Conservation (phyloP, 2,888 invertebrate species). For the Timandra comae region DNA sequence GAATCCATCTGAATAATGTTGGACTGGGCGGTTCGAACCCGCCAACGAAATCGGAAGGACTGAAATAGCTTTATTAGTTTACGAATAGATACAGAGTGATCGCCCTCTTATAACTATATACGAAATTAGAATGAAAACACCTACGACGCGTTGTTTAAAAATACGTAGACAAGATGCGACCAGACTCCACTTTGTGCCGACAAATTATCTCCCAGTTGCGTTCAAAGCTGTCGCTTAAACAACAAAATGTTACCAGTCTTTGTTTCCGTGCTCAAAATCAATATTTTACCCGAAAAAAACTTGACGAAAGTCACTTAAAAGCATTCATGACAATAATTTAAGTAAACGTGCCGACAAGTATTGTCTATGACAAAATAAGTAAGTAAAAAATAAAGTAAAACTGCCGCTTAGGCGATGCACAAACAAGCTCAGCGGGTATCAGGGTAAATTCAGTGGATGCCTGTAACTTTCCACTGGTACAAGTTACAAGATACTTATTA, state of each 20-base stretch:
- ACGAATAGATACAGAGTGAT: constrained; percentile 62
- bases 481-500: too few species aligned
- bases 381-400: constrained; percentile 28
- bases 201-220: constrained; percentile 6
- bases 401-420: constrained; percentile 36
- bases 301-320: too few species aligned
- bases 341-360: constrained; percentile 15
- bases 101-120: constrained; percentile 64
- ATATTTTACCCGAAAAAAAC: too few species aligned
- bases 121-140: constrained; percentile 48
- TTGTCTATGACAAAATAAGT: constrained; percentile 22
- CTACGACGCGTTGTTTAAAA: constrained; percentile 26
- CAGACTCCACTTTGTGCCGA: constrained; percentile 13
- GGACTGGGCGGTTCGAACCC: constrained; percentile 3
- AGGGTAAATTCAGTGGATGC: constrained; percentile 35
- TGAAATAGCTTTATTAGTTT: constrained; percentile 64
- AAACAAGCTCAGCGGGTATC: constrained; percentile 50
- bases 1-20: constrained; percentile 10
- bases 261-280: too few species aligned
- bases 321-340: too few species aligned
- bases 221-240: too few species aligned
- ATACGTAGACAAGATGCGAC: constrained; percentile 24
- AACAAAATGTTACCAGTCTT: too few species aligned
- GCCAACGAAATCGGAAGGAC: constrained; percentile 38
- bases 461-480: constrained; percentile 23